Evolutionary conservation across 1,140 invertebrate genomes (phyloP), one percentile per base, ranked within the genome.

Genomic region (Lycorma delicatula): DNA sequence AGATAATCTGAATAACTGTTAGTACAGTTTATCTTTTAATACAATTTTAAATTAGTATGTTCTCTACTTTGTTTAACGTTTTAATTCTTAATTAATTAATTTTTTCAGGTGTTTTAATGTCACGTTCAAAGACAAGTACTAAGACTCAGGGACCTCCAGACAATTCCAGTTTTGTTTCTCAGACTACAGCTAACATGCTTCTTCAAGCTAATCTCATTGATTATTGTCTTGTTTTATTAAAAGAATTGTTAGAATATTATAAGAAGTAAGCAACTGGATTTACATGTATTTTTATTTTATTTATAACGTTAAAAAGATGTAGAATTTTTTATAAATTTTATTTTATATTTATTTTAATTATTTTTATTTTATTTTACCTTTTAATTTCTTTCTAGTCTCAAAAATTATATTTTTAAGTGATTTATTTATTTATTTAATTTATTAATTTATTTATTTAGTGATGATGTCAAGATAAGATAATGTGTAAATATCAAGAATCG

Each of bases 231-330:
- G 79, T 80, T 25, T 79, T 94, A 41, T 74, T 96, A 0, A 85
- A 87, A 62, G 80, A 84, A 1, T 71, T 97, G 22, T 74, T 95
- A 12, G 81, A 85, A 9, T 91, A 91, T 71, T 97, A 92, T 91
- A 87, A 83, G 70, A 76, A 74, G 70, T 76, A 70, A 67, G 71
- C 70, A 51, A 16, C 11, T 25, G 5, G 12, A 7, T 25, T 34
- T 36, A 13, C 31, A 34, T 6, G 6, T 44, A 9, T 16, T 22
- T 36, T 34, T n/a, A 26, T 7, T 51, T 51, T 11, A 28, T 6
- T 13, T 47, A 9, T 22, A 13, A 47, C 12, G 20, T 16, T 20
- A 20, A 47, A 7, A 49, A 22, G 31, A 53, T 34, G 9, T 16
- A 11, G n/a, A n/a, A n/a, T n/a, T n/a, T n/a, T n/a, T n/a, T n/a